phyloP scores from a whole-genome alignment of 2,113 vertebrate genomes.

The Astur gentilis region DNA sequence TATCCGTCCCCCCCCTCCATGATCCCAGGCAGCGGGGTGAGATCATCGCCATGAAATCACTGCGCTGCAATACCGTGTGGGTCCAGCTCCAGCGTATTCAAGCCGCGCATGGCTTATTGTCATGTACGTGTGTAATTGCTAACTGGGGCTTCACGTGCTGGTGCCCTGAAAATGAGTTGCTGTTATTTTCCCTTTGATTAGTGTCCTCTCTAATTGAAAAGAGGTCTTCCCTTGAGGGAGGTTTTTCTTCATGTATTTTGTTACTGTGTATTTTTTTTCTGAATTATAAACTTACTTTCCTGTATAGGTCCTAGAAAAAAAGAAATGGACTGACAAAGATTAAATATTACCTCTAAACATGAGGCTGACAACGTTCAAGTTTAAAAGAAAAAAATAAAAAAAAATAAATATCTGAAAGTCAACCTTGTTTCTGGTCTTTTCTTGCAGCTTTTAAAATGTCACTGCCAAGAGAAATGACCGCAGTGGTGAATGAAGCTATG shows the following conservation, averaged over 20 bases:
- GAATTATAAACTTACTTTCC: background rate
- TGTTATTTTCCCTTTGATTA: background rate
- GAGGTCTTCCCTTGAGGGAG: background rate
- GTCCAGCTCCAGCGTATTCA: background rate
- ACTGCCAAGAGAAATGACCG: background rate
- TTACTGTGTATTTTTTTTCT: background rate
- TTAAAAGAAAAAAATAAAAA: background rate
- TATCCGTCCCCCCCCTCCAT: background rate
- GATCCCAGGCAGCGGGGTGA: conserved; percentile 7
- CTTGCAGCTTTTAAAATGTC: background rate
- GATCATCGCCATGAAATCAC: background rate
- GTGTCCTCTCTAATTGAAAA: background rate
- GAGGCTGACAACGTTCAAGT: background rate
- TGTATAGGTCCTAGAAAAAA: background rate
- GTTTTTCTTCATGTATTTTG: background rate
- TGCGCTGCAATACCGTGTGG: background rate
- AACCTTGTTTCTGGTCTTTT: background rate
- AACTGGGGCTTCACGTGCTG: background rate
- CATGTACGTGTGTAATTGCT: background rate
- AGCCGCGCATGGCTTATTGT: background rate
- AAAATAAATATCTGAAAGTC: background rate
- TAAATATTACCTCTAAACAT: background rate
- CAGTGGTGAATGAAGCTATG: conserved; percentile 7
- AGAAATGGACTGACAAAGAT: background rate
- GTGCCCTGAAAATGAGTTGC: background rate